Percentiles rank a stretch among this genome's conserved stretches.
Conservation (phyloP, 2,113 vertebrate species). For the Picathartes gymnocephalus region DNA sequence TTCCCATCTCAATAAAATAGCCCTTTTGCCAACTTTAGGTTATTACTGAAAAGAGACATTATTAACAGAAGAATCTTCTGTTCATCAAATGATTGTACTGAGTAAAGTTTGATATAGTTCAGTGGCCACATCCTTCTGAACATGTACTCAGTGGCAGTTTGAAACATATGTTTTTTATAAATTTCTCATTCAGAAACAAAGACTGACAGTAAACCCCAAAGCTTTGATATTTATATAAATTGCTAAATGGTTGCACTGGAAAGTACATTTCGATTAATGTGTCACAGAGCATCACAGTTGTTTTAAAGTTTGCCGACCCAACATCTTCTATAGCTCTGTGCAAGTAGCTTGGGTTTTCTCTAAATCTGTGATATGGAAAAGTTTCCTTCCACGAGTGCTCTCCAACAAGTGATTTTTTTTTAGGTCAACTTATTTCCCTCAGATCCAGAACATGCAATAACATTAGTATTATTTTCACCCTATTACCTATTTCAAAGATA, state of each 20-base stretch:
- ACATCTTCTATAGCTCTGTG: conserved; percentile 10
- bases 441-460: conserved; percentile 38
- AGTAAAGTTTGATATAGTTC: conserved; percentile 68
- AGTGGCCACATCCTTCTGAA: conserved; percentile 66
- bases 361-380: conserved; percentile 16
- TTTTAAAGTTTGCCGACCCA: conserved; percentile 46
- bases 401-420: conserved; percentile 36
- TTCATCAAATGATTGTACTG: conserved; percentile 48
- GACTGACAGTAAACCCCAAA: conserved; percentile 73
- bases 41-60: conserved; percentile 60
- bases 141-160: conserved; percentile 77
- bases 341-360: conserved; percentile 32
- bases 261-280: conserved; percentile 88
- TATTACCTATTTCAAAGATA: not conserved
- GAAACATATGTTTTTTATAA: conserved; percentile 90
- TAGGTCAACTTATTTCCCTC: conserved; percentile 39
- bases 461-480: not conserved
- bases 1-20: not conserved
- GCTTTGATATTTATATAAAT: conserved; percentile 84
- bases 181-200: conserved; percentile 78
- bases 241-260: conserved; percentile 78
- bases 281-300: conserved; percentile 73
- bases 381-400: not conserved
- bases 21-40: not conserved
- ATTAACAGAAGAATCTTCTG: conserved; percentile 59